These are phyloP conservation scores for Butastur rufipennis DNA, from an alignment of 2,113 vertebrate genomes.

Conservation along the genomic window DNA sequence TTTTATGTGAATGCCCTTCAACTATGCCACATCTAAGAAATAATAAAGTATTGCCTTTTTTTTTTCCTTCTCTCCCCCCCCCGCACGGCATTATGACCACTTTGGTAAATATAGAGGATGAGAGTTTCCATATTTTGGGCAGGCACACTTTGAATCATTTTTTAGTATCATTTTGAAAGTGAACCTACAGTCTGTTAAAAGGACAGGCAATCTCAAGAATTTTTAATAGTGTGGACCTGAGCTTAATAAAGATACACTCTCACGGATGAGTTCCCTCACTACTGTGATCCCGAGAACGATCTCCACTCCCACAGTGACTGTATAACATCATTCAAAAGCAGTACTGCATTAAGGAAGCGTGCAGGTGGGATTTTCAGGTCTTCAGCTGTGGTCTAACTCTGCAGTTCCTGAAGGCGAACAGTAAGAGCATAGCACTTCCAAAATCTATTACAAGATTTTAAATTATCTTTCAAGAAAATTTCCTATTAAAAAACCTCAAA, in stretches of 20 bases:
- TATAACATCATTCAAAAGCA: neutral
- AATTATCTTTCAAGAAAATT: neutral
- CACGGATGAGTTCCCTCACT: neutral
- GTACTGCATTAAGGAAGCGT: neutral
- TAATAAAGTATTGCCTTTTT: neutral
- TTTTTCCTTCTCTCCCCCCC: neutral
- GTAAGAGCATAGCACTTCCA: neutral
- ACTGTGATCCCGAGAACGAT: conserved; percentile 1
- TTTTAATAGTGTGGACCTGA: conserved; percentile 18
- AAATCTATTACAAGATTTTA: neutral
- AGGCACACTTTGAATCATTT: neutral
- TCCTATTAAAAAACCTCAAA: neutral
- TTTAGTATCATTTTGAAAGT: neutral
- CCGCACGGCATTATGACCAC: neutral
- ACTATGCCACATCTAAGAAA: neutral
- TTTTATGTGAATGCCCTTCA: neutral
- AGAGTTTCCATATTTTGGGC: neutral
- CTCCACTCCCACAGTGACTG: neutral
- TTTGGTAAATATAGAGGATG: neutral
- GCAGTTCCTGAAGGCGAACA: neutral
- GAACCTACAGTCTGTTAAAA: conserved; percentile 21
- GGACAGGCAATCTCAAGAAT: neutral
- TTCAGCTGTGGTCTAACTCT: neutral
- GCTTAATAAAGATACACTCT: conserved; percentile 22
- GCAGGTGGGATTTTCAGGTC: neutral